Percentiles rank a stretch among this genome's conserved stretches.
Conservation (phyloP, 1,140 invertebrate species). For the Meloidogyne hapla region DNA sequence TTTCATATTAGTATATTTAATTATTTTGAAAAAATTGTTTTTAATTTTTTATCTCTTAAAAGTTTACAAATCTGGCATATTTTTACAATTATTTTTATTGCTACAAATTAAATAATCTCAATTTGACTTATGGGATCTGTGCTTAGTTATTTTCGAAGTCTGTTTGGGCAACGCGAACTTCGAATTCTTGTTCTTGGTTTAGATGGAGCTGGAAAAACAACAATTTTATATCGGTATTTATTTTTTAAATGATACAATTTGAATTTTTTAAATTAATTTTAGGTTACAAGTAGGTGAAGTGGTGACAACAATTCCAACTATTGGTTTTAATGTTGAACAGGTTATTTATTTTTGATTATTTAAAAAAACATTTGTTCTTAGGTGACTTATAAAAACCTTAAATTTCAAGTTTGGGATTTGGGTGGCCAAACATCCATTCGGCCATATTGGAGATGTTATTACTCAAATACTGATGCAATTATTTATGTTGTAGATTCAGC, state of each 20-base stretch:
- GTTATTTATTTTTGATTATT: constrained; percentile 66
- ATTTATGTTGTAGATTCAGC: constrained; percentile 99
- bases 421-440: constrained; percentile 95
- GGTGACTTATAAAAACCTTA: constrained; percentile 45
- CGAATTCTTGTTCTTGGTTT: constrained; percentile 94
- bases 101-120: not conserved
- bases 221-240: constrained; percentile 83
- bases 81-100: not conserved
- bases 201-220: constrained; percentile 97
- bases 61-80: no score
- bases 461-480: constrained; percentile 98
- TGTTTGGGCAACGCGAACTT: constrained; percentile 79
- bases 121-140: constrained; percentile 53
- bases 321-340: constrained; percentile 96
- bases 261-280: constrained; percentile 2
- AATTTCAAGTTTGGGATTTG: constrained; percentile 80
- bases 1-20: constrained; percentile 4
- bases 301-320: constrained; percentile 95
- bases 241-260: constrained; percentile 20
- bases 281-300: constrained; percentile 96
- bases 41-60: no score
- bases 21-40: no score
- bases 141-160: constrained; percentile 57
- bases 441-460: constrained; percentile 99
- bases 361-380: not conserved